Evolutionary conservation across 1,140 invertebrate species (phyloP).

Genomic region (Lasioglossum baleicum): DNA sequence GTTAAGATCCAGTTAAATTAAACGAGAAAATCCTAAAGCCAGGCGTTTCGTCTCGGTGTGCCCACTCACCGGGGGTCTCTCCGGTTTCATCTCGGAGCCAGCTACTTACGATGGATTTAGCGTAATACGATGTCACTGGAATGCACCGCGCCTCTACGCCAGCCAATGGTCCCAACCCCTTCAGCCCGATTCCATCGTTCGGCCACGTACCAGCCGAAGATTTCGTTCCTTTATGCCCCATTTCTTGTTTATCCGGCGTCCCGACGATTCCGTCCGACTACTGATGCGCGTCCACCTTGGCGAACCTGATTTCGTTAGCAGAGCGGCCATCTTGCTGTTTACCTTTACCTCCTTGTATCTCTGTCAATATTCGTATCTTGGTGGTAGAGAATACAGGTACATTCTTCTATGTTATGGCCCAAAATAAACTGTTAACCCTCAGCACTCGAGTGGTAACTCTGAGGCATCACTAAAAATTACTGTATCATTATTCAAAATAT

Average conservation of each 20-base stretch:
- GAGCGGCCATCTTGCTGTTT: neutral
- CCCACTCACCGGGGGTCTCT: neutral
- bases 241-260: conserved; percentile 13
- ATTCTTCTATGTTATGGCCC: too few relatives aligned
- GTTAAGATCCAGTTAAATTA: conserved; percentile 50
- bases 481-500: too few relatives aligned
- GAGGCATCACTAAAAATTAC: too few relatives aligned
- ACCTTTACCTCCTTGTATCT: too few relatives aligned
- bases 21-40: conserved; percentile 38
- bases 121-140: conserved; percentile 31
- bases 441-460: too few relatives aligned
- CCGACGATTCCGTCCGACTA: neutral
- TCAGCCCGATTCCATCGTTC: conserved; percentile 1
- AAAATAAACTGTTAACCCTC: too few relatives aligned
- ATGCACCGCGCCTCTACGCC: neutral
- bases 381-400: too few relatives aligned
- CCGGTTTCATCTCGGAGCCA: conserved; percentile 22
- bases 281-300: neutral
- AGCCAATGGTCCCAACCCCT: neutral
- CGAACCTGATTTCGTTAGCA: neutral
- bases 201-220: neutral
- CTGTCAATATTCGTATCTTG: too few relatives aligned
- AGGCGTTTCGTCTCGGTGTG: conserved; percentile 6
- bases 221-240: conserved; percentile 2
- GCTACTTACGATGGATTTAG: conserved; percentile 42